Percentiles rank a stretch among this genome's conserved stretches.
Conservation (phyloP, 2,113 vertebrate genomes). For the Phalacrocorax brasilianus region DNA sequence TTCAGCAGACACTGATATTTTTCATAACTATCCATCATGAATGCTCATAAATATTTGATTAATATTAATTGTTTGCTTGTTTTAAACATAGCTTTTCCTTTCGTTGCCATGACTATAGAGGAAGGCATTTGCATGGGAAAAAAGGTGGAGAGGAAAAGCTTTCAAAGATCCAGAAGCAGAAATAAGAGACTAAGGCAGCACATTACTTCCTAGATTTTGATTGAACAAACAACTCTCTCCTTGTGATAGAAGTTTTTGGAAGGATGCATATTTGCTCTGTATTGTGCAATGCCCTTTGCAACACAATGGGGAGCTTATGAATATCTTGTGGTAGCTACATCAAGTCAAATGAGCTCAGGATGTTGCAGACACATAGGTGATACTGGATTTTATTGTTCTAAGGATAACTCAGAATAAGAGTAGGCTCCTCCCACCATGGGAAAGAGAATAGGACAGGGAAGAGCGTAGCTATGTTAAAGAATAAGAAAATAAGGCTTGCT, state of each 20-base stretch:
- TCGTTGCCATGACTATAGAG: not conserved
- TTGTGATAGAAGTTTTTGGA: not conserved
- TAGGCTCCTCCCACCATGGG: not conserved
- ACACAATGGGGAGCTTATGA: not conserved
- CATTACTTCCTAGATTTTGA: not conserved
- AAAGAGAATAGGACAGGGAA: not conserved
- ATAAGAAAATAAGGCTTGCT: not conserved
- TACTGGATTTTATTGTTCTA: not conserved
- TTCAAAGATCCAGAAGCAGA: not conserved
- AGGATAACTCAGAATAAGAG: not conserved
- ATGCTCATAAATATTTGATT: slow-evolving; percentile 39
- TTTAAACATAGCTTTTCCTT: slow-evolving; percentile 7
- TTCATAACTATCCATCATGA: slow-evolving; percentile 44
- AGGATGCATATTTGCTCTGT: not conserved
- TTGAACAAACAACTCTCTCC: not conserved
- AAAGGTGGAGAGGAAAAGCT: not conserved
- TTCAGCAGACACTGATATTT: not conserved
- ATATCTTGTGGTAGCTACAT: not conserved
- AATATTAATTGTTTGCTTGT: slow-evolving; percentile 49
- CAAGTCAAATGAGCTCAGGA: not conserved
- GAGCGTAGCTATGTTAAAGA: not conserved
- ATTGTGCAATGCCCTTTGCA: not conserved
- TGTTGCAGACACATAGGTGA: not conserved
- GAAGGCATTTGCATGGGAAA: not conserved
- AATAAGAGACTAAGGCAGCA: not conserved